A percentile compares a stretch with the other conserved stretches of the same genome.
Conservation (phyloP, 2,888 invertebrate species). For the Heterodera filipjevi region DNA sequence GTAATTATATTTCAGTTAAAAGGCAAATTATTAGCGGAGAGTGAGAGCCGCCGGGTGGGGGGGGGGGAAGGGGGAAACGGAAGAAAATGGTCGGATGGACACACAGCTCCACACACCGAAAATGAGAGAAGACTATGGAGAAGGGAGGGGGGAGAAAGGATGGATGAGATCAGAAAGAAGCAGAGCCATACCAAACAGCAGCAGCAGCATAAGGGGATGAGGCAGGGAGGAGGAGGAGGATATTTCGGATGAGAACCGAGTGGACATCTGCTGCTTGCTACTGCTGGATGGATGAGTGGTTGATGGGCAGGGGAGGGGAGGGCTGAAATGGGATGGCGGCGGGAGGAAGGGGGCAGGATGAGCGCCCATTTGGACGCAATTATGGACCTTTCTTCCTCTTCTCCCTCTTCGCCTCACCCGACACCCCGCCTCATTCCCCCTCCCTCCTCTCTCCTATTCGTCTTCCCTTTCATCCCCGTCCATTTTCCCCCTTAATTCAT, state of each 20-base stretch:
- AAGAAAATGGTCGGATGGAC: neutral
- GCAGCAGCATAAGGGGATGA: neutral
- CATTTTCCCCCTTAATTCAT: constrained; percentile 3
- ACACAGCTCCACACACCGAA: neutral
- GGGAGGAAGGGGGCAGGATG: neutral
- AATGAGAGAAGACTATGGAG: too few relatives aligned
- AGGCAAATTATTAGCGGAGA: neutral
- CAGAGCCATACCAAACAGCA: neutral
- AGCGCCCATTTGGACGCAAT: constrained; percentile 12
- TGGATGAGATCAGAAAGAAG: neutral
- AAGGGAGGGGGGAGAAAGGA: too few relatives aligned
- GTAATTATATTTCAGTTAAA: neutral
- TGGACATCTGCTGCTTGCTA: constrained; percentile 11
- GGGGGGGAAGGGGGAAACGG: neutral
- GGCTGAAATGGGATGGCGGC: neutral
- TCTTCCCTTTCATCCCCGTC: constrained; percentile 10
- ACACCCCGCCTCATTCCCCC: neutral
- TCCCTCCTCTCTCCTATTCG: neutral
- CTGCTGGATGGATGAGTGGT: constrained; percentile 7
- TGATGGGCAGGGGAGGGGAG: neutral
- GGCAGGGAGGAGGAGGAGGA: neutral
- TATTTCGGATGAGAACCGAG: neutral
- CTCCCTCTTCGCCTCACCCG: too few relatives aligned
- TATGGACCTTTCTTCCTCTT: neutral
- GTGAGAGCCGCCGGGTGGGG: neutral